Percentiles rank a stretch among this genome's conserved stretches.
Evolutionary conservation across 2,888 invertebrate species (phyloP).

Genomic region (Schrankia costaestrigalis): DNA sequence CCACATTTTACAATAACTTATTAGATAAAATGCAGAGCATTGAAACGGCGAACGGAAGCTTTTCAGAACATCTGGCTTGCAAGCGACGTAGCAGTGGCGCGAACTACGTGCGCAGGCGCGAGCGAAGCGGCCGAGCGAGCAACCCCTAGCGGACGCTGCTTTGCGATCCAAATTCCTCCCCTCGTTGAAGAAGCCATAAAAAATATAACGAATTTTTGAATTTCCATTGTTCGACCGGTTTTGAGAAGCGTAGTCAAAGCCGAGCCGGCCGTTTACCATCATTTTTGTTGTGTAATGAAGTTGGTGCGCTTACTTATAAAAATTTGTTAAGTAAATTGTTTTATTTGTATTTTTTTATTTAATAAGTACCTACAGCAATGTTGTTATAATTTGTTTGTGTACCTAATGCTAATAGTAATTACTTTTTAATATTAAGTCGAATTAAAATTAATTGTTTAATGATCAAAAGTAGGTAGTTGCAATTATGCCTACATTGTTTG

Average conservation of each 20-base stretch:
- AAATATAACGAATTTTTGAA: conserved; percentile 78
- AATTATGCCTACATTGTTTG: too few relatives aligned
- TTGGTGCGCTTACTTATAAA: background rate
- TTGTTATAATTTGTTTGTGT: too few relatives aligned
- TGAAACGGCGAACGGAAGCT: conserved; percentile 76
- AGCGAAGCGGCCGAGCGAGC: conserved; percentile 69
- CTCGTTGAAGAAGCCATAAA: conserved; percentile 72
- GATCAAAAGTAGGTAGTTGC: too few relatives aligned
- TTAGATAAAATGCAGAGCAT: conserved; percentile 63
- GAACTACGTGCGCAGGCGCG: conserved; percentile 80
- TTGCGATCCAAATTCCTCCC: conserved; percentile 67
- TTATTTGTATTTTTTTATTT: too few relatives aligned
- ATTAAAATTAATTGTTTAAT: too few relatives aligned
- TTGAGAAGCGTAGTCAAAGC: conserved; percentile 35
- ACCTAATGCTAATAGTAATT: too few relatives aligned
- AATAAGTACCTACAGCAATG: too few relatives aligned
- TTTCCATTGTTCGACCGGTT: conserved; percentile 72
- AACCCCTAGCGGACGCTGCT: conserved; percentile 73
- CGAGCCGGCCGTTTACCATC: conserved; percentile 6
- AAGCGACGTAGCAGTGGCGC: conserved; percentile 80
- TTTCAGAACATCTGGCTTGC: conserved; percentile 80
- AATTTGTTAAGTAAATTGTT: too few relatives aligned
- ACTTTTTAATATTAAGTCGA: too few relatives aligned
- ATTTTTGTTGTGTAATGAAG: too few relatives aligned
- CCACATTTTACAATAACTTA: conserved; percentile 69